Base-by-base conservation (phyloP, 2,888 invertebrate genomes). In the Scrobipalpa costella region DNA sequence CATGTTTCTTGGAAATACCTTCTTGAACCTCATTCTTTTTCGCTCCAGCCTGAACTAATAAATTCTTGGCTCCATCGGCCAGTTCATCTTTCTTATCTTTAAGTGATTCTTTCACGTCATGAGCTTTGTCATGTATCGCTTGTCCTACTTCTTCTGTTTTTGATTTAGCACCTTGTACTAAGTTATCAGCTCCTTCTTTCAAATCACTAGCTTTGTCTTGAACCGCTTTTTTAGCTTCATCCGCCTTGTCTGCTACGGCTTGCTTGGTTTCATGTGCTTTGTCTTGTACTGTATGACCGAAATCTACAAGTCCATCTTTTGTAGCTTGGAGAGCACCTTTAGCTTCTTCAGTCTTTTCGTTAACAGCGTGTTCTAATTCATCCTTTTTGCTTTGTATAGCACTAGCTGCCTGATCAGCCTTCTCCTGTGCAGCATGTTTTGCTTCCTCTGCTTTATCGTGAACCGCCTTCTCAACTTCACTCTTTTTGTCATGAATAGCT, bases 61-160 rank as follows among this genome's bases (percentile, higher is more conserved):
- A 78, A 27, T 70, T 71, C 67, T 78, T 77, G 11, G 79, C 68
- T 63, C 77, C 78, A 47, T 75, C 73, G 67, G 79, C 78, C 17
- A 82, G 69, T 71, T 82, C 79, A 36, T 84, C 83, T 70, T 85
- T 88, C 58, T 81, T 83, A 63, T 82, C 71, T 57, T 77, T 72
- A 13, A 83, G 70, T 21, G 71, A 71, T 52, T 79, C 72, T 71
- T 77, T 76, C 2, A 81, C 68, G 68, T 79, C 78, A 3, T 71
- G 69, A 11, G 76, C 73, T 63, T 78, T 77, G 11, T 69, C 67
- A 17, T 73, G 66, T 19, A 73, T 63, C 5, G 63, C 68, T 36
- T 71, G 62, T 44, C 70, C 69, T 2, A 71, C 59, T 61, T 73
- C 62, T 19, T 66, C 69, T 3, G 65, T 69, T 34, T 67, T 71